Percentiles rank a stretch among this genome's conserved stretches.
These are phyloP conservation scores for Ceratosolen solmsi DNA, from an alignment of 1,140 invertebrate species.

Conservation along the genomic window DNA sequence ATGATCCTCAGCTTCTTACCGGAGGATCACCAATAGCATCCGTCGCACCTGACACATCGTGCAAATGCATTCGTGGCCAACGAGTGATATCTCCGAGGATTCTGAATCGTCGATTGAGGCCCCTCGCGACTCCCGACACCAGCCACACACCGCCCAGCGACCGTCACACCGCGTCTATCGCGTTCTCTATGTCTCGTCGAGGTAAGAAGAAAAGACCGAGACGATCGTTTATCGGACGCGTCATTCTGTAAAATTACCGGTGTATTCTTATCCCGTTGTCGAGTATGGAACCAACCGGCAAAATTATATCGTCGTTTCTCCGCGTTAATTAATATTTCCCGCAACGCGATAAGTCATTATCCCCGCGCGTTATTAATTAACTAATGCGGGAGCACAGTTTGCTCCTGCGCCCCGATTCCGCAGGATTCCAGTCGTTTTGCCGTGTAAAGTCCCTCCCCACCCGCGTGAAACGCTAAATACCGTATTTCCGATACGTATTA, in stretches of 20 bases:
- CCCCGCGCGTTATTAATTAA: too few species aligned
- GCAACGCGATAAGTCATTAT: too few species aligned
- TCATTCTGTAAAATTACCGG: conserved; percentile 29
- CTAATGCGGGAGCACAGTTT: too few species aligned
- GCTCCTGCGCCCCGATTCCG: background rate
- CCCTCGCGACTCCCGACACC: background rate
- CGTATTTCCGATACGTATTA: conserved; percentile 3
- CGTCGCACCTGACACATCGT: background rate
- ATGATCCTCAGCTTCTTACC: too few species aligned
- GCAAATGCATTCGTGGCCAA: background rate
- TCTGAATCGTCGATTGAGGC: background rate
- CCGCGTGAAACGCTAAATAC: background rate
- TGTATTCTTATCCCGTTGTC: background rate
- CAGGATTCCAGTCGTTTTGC: background rate
- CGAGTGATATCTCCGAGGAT: background rate
- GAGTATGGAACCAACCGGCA: background rate
- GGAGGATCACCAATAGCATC: background rate
- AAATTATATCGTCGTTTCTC: background rate
- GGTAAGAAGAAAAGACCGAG: background rate
- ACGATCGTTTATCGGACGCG: background rate
- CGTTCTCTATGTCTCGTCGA: background rate
- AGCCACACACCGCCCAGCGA: background rate
- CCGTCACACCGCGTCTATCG: too few species aligned
- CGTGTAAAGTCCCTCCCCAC: background rate
- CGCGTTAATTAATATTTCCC: too few species aligned